Evolutionary conservation across 2,888 invertebrate genomes (phyloP).

Genomic region (Megamerina dolium): DNA sequence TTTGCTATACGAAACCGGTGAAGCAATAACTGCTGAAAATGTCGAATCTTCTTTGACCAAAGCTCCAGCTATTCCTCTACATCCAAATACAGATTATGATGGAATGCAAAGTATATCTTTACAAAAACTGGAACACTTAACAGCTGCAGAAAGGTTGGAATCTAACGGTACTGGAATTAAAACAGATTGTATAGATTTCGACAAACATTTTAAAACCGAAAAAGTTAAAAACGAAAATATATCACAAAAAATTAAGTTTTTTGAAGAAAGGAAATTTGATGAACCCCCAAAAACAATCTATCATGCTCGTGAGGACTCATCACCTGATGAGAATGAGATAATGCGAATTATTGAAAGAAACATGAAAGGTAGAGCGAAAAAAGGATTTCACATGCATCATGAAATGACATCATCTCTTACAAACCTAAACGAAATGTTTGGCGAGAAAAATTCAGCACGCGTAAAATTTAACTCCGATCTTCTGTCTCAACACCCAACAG

Average conservation of each 20-base stretch:
- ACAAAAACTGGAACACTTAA: background rate
- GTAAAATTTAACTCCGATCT: conserved; percentile 49
- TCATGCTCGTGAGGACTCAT: conserved; percentile 53
- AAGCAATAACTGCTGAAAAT: conserved; percentile 56
- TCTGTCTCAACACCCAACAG: conserved; percentile 53
- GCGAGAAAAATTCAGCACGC: conserved; percentile 57
- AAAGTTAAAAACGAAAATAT: too few relatives aligned
- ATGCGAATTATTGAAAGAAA: conserved; percentile 52
- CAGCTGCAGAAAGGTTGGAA: conserved; percentile 53
- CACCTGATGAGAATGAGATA: conserved; percentile 51
- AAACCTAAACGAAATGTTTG: conserved; percentile 75
- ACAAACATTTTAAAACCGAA: conserved; percentile 31
- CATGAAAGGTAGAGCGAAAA: conserved; percentile 36
- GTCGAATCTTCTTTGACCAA: conserved; percentile 46
- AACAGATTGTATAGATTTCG: background rate
- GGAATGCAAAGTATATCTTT: conserved; percentile 7
- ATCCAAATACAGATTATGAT: conserved; percentile 17
- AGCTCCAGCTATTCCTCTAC: conserved; percentile 27
- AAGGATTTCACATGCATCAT: conserved; percentile 30
- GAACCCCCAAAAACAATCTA: conserved; percentile 52
- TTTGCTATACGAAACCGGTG: conserved; percentile 57
- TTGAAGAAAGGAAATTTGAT: conserved; percentile 62
- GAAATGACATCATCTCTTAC: conserved; percentile 50
- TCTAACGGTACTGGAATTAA: background rate
- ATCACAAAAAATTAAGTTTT: conserved; percentile 69